Evolutionary conservation across 2,888 invertebrate species (phyloP).

Genomic region (Glaucopsyche alexis): DNA sequence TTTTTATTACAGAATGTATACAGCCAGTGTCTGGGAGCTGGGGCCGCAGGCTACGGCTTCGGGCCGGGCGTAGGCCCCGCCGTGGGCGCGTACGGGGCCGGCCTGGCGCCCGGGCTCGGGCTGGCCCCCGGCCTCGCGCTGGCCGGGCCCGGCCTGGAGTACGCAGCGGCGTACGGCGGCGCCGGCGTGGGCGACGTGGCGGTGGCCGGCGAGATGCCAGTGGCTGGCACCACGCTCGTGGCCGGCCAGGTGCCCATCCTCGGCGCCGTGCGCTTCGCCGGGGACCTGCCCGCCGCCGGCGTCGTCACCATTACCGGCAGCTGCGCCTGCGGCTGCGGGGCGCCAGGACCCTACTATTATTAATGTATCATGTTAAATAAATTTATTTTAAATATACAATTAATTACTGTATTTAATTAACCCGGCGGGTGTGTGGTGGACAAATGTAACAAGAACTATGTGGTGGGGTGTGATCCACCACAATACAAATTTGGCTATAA

Average conservation of each 20-base stretch:
- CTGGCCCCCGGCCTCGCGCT: slow-evolving; percentile 21
- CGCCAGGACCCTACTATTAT: slow-evolving; percentile 11
- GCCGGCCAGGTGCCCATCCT: slow-evolving; percentile 45
- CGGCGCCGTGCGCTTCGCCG: slow-evolving; percentile 44
- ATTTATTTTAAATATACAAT: background rate
- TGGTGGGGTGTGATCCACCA: too few relatives aligned
- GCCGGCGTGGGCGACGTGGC: slow-evolving; percentile 47
- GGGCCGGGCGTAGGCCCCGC: background rate
- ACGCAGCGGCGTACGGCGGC: slow-evolving; percentile 43
- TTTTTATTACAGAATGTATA: slow-evolving; percentile 20
- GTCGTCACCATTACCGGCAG: slow-evolving; percentile 43
- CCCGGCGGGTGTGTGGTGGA: too few relatives aligned
- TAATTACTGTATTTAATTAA: background rate
- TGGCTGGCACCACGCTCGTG: slow-evolving; percentile 46
- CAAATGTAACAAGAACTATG: too few relatives aligned
- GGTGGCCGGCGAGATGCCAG: slow-evolving; percentile 49
- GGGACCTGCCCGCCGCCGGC: slow-evolving; percentile 43
- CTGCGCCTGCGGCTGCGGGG: slow-evolving; percentile 40
- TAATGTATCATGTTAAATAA: background rate
- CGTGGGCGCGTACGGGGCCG: slow-evolving; percentile 11
- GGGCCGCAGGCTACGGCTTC: background rate
- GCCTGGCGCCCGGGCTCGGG: slow-evolving; percentile 11
- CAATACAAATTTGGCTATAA: too few relatives aligned
- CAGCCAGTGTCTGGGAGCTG: slow-evolving; percentile 22
- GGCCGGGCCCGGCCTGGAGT: background rate